These are phyloP conservation scores for Mastomys coucha DNA, from an alignment of 2,113 vertebrate species.

Conservation along the genomic window DNA sequence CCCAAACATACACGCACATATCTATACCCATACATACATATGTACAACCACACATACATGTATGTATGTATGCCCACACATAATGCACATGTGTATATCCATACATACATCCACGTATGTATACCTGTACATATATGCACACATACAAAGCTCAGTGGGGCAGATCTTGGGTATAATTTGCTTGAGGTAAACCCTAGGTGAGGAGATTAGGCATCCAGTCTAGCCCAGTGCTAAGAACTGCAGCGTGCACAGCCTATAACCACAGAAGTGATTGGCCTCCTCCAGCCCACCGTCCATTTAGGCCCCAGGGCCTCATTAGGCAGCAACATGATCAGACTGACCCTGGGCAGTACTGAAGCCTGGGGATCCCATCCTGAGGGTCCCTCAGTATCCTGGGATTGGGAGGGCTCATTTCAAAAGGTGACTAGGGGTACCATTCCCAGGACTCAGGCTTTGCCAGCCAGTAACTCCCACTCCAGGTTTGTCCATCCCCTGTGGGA, in stretches of 20 bases:
- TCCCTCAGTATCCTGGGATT: neutral
- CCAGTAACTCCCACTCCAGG: neutral
- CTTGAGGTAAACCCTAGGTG: no score
- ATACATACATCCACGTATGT: no score
- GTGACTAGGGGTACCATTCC: no score
- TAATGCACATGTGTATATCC: no score
- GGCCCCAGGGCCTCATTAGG: neutral
- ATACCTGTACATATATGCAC: no score
- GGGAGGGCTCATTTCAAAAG: neutral
- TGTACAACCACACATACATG: no score
- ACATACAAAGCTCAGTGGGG: neutral
- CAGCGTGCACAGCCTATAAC: no score
- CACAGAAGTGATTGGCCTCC: neutral
- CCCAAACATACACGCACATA: no score
- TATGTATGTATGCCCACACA: no score
- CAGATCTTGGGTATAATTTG: no score
- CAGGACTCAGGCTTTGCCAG: neutral
- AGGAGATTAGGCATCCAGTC: no score
- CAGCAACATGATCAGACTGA: neutral
- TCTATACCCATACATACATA: no score
- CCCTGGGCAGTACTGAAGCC: neutral
- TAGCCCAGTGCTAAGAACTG: neutral
- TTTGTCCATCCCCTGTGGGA: neutral
- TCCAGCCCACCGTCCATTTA: neutral
- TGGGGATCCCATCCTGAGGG: neutral